A percentile compares a stretch with the other conserved stretches of the same genome.
Conservation (phyloP, 2,888 invertebrate genomes). For the Scrobipalpa atriplicella region DNA sequence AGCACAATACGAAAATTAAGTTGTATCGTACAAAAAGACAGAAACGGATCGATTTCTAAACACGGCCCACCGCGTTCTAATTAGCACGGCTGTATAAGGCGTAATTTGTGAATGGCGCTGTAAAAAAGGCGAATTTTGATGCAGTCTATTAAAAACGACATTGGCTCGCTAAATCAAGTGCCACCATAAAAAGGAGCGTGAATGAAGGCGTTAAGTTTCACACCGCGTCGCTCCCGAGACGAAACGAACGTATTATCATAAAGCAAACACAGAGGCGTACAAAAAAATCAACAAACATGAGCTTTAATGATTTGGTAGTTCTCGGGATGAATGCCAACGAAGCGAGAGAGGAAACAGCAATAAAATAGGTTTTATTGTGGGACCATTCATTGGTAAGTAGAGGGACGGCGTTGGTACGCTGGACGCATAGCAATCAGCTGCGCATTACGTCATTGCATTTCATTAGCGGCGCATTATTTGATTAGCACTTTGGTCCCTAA, state of each 20-base stretch:
- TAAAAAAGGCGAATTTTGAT: conserved; percentile 60
- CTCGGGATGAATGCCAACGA: conserved; percentile 76
- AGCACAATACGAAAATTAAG: conserved; percentile 24
- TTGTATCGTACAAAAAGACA: conserved; percentile 23
- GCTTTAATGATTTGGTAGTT: conserved; percentile 78
- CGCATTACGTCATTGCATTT: conserved; percentile 34
- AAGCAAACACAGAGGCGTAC: conserved; percentile 77
- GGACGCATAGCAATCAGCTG: conserved; percentile 56
- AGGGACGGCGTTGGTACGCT: conserved; percentile 41
- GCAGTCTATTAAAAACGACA: conserved; percentile 70
- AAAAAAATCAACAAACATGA: conserved; percentile 77
- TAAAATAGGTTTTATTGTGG: conserved; percentile 74
- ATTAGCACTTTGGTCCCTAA: background rate
- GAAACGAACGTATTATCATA: conserved; percentile 81
- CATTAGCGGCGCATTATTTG: conserved; percentile 26
- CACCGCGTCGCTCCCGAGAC: conserved; percentile 73
- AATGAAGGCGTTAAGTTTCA: conserved; percentile 81
- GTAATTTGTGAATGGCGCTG: conserved; percentile 50
- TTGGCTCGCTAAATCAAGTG: conserved; percentile 76
- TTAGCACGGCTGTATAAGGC: conserved; percentile 47
- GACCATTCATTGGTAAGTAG: conserved; percentile 58
- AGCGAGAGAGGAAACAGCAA: conserved; percentile 71
- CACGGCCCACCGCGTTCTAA: conserved; percentile 37
- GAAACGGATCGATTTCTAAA: conserved; percentile 18
- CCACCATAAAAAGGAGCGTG: conserved; percentile 73